Evolutionary conservation across 2,113 vertebrate species (phyloP).

Genomic region (Archocentrus centrarchus): DNA sequence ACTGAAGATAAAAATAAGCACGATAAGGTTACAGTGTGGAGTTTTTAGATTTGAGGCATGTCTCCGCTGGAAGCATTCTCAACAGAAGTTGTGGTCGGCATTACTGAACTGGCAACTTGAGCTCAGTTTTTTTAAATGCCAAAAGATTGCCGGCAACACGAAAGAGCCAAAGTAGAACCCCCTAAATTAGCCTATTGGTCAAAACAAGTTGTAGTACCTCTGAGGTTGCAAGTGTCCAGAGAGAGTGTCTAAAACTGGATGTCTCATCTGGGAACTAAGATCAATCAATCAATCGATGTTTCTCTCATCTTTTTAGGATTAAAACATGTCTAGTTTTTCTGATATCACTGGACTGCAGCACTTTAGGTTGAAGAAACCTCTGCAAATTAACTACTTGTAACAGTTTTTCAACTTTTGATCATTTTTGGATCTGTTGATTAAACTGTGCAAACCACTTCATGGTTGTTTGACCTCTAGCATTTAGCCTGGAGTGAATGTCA

Average conservation of each 20-base stretch:
- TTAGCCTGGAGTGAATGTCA: not conserved
- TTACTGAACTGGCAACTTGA: constrained; percentile 57
- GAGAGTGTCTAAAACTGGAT: not conserved
- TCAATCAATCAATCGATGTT: not conserved
- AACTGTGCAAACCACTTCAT: not conserved
- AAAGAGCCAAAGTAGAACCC: constrained; percentile 45
- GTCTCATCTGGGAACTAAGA: not conserved
- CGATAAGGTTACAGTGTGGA: constrained; percentile 67
- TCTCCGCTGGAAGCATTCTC: constrained; percentile 57
- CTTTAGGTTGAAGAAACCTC: not conserved
- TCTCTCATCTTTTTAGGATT: not conserved
- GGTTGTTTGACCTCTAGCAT: not conserved
- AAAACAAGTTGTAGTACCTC: constrained; percentile 31
- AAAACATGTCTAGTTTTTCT: not conserved
- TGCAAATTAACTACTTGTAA: not conserved
- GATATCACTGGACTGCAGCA: not conserved
- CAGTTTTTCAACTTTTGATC: not conserved
- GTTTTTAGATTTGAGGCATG: constrained; percentile 64
- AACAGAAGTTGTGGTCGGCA: constrained; percentile 22
- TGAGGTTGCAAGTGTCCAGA: not conserved
- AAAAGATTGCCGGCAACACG: constrained; percentile 47
- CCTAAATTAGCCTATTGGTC: constrained; percentile 55
- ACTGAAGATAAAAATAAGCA: constrained; percentile 71
- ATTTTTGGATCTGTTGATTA: not conserved
- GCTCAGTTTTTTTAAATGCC: constrained; percentile 56